These are phyloP conservation scores for Anableps anableps DNA, from an alignment of 2,797 vertebrate species.

Conservation along the genomic window DNA sequence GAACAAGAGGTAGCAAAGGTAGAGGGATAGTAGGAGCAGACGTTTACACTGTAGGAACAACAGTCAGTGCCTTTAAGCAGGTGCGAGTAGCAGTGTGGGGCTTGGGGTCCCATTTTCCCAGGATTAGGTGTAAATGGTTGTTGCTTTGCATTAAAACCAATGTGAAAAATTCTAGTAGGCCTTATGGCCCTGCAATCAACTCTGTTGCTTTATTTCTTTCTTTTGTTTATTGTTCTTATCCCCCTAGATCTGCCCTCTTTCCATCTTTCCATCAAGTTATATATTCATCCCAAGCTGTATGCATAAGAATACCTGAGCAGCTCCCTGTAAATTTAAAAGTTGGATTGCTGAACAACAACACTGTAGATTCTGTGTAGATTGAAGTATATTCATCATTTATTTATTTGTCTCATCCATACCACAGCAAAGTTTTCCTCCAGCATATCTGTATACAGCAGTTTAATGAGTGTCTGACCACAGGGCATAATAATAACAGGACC, in stretches of 20 bases:
- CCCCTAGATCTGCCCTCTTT: conserved; percentile 13
- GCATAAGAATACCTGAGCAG: conserved; percentile 8
- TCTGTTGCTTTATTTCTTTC: conserved; percentile 21
- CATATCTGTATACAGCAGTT: neutral
- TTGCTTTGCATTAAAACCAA: conserved; percentile 26
- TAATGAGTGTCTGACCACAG: neutral
- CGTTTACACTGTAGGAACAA: neutral
- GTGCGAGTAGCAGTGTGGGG: conserved; percentile 15
- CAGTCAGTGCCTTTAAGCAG: conserved; percentile 31
- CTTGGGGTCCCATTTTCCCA: neutral
- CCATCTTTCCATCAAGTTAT: conserved; percentile 9
- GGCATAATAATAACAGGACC: conserved; percentile 5
- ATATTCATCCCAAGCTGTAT: conserved; percentile 22
- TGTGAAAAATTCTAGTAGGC: conserved; percentile 31
- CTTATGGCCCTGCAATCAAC: conserved; percentile 34
- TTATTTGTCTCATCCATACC: conserved; percentile 3
- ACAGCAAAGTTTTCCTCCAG: neutral
- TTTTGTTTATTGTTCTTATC: conserved; percentile 33
- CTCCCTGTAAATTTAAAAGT: conserved; percentile 20
- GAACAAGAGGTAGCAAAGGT: conserved; percentile 28
- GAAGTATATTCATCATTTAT: conserved; percentile 8
- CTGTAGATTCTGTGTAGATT: conserved; percentile 1
- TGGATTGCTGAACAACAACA: conserved; percentile 4
- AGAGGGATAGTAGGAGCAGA: conserved; percentile 24
- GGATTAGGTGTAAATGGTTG: conserved; percentile 11